Percentiles rank a stretch among this genome's conserved stretches.
These are phyloP conservation scores for Muntiacus reevesi DNA, from an alignment of 2,113 vertebrate genomes.

Conservation along the genomic window DNA sequence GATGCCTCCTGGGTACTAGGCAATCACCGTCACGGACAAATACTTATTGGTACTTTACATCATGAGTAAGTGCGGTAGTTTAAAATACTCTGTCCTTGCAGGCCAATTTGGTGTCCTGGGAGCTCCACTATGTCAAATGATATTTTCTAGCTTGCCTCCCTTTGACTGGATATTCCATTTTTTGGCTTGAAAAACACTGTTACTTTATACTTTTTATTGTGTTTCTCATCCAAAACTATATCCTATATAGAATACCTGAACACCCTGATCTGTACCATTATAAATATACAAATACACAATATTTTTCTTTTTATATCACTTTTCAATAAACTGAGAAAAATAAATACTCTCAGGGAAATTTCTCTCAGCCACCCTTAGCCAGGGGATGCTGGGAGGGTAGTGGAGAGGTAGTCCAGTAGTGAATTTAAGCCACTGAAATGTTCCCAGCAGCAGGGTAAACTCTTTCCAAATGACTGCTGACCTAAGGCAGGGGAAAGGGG, in stretches of 20 bases:
- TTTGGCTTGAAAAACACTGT: background rate
- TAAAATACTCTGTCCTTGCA: background rate
- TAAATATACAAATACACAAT: background rate
- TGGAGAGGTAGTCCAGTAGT: background rate
- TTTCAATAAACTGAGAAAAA: background rate
- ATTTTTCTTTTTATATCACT: background rate
- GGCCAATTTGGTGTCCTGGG: background rate
- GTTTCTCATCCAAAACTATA: background rate
- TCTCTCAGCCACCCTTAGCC: background rate
- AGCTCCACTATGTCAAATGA: background rate
- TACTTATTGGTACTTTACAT: background rate
- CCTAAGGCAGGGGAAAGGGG: background rate
- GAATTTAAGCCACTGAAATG: background rate
- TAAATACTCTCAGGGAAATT: background rate
- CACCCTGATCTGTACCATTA: background rate
- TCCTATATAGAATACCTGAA: background rate
- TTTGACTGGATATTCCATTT: background rate
- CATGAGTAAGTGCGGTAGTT: background rate
- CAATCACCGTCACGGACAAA: background rate
- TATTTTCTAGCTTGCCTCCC: background rate
- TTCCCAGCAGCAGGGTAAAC: background rate
- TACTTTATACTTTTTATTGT: background rate
- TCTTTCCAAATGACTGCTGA: background rate
- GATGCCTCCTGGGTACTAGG: background rate
- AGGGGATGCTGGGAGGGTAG: background rate